Conservation (phyloP, 2,888 invertebrate genomes). For the Villa cingulata region DNA sequence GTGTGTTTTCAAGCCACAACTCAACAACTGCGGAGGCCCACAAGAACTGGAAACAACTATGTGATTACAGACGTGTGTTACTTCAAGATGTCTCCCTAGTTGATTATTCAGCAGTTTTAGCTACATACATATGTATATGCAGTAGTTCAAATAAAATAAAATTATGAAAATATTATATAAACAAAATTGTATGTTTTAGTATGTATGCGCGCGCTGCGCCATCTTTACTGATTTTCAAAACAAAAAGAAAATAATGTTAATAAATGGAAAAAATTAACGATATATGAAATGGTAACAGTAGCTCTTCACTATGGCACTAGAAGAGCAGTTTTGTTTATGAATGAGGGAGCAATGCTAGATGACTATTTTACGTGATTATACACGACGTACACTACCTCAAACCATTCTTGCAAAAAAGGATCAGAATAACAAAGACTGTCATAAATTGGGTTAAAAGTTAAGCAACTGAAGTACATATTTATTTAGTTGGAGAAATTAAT, state of each 20-base stretch:
- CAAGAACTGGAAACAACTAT: conserved; percentile 18
- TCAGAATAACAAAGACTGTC: too few relatives aligned
- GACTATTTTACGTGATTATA: too few relatives aligned
- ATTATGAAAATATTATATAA: not conserved
- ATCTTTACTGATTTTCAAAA: not conserved
- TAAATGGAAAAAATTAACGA: not conserved
- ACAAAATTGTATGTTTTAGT: not conserved
- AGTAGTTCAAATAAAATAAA: not conserved
- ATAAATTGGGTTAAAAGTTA: too few relatives aligned
- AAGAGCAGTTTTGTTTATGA: too few relatives aligned
- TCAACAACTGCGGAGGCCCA: conserved; percentile 30
- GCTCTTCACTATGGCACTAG: too few relatives aligned
- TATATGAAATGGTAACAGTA: too few relatives aligned
- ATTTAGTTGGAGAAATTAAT: too few relatives aligned
- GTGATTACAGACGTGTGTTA: conserved; percentile 11
- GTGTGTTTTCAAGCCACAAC: conserved; percentile 18
- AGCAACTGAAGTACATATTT: too few relatives aligned
- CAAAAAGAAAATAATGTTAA: not conserved
- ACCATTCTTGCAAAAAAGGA: too few relatives aligned
- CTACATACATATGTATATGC: not conserved
- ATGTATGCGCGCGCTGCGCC: not conserved
- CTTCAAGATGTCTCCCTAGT: conserved; percentile 10
- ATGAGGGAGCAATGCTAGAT: too few relatives aligned
- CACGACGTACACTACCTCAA: too few relatives aligned
- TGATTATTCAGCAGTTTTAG: not conserved